Evolutionary conservation across 2,888 invertebrate genomes (phyloP).

Genomic region (Ophioninae sp.): DNA sequence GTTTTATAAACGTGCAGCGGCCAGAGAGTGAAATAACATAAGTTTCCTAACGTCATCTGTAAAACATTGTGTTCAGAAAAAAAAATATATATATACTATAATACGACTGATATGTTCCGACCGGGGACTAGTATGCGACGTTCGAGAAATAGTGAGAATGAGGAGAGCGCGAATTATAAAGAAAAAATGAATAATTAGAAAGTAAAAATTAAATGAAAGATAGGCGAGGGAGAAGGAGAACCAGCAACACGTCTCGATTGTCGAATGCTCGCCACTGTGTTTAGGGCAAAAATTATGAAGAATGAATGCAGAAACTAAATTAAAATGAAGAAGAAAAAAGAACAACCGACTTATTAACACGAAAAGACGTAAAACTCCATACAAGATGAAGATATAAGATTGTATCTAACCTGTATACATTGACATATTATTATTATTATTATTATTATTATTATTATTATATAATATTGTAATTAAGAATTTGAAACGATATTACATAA

Average conservation of each 20-base stretch:
- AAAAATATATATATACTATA: conserved; percentile 76
- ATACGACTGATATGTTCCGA: conserved; percentile 79
- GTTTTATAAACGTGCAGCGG: conserved; percentile 73
- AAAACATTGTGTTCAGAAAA: conserved; percentile 81
- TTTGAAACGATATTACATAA: conserved; percentile 81
- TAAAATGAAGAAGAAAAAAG: conserved; percentile 67
- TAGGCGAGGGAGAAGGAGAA: conserved; percentile 29
- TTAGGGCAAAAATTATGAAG: conserved; percentile 66
- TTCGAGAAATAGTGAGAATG: conserved; percentile 74
- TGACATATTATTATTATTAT: conserved; percentile 79
- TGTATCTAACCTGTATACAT: conserved; percentile 81
- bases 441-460: conserved; percentile 75
- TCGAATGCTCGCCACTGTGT: conserved; percentile 73
- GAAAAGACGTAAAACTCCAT: conserved; percentile 74
- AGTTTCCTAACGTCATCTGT: conserved; percentile 81
- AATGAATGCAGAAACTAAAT: conserved; percentile 64
- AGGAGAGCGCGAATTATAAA: conserved; percentile 76
- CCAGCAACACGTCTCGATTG: conserved; percentile 69
- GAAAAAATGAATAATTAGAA: conserved; percentile 60
- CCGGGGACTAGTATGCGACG: conserved; percentile 74
- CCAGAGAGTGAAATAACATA: conserved; percentile 78
- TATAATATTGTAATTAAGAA: conserved; percentile 81
- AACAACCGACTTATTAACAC: conserved; percentile 76
- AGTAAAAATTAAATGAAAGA: conserved; percentile 33
- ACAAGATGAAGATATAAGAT: conserved; percentile 76